A percentile compares a stretch with the other conserved stretches of the same genome.
These are phyloP conservation scores for Leptopilina boulardi DNA, from an alignment of 1,140 invertebrate species.

Conservation along the genomic window DNA sequence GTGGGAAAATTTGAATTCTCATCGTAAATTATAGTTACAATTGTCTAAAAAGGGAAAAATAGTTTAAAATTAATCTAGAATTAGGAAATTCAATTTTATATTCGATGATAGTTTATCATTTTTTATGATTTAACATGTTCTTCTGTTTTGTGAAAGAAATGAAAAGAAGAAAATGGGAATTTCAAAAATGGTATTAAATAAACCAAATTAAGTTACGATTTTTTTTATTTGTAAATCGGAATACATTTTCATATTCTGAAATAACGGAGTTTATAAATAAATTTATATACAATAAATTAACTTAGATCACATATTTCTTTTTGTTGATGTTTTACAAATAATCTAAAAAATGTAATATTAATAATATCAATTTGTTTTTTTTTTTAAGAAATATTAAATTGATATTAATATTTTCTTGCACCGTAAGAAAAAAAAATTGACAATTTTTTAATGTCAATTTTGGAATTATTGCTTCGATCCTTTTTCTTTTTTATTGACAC, in stretches of 20 bases:
- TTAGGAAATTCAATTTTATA: too few relatives aligned
- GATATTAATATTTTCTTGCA: neutral
- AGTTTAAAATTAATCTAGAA: too few relatives aligned
- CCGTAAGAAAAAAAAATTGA: neutral
- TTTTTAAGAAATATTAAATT: neutral
- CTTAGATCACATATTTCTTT: constrained; percentile 7
- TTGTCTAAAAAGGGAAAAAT: too few relatives aligned
- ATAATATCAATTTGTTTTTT: neutral
- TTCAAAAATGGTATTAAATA: too few relatives aligned
- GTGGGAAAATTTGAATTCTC: neutral
- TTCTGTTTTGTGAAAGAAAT: constrained; percentile 18
- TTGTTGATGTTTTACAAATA: neutral
- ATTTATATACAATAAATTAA: constrained; percentile 22
- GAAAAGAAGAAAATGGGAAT: constrained; percentile 9
- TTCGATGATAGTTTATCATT: too few relatives aligned
- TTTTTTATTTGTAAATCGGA: neutral
- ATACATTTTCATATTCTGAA: neutral
- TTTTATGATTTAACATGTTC: neutral
- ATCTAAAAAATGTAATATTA: neutral
- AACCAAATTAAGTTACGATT: too few relatives aligned
- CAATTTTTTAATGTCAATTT: neutral
- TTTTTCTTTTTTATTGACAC: constrained; percentile 23
- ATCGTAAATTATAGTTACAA: too few relatives aligned
- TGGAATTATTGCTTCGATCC: neutral
- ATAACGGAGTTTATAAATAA: neutral